Evolutionary conservation across 2,797 vertebrate genomes (phyloP).

Genomic region (Antennarius maculatus): DNA sequence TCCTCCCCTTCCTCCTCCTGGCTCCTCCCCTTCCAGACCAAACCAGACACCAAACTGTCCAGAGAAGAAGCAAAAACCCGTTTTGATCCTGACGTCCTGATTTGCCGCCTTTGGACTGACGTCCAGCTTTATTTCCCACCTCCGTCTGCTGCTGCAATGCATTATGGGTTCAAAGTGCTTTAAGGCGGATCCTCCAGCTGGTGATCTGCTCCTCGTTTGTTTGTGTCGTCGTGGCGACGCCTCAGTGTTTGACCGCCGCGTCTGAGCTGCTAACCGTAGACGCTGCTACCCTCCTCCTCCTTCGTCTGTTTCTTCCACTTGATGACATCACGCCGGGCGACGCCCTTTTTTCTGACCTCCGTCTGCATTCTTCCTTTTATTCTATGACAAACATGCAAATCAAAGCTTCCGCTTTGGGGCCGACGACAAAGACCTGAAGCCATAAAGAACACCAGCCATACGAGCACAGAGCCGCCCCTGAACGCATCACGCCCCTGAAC

Average conservation of each 20-base stretch:
- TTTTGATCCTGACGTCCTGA: neutral
- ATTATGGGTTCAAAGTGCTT: slow-evolving; percentile 82
- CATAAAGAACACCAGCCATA: slow-evolving; percentile 77
- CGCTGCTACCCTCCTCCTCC: slow-evolving; percentile 51
- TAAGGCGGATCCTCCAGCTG: slow-evolving; percentile 55
- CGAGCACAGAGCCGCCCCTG: neutral
- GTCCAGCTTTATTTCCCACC: slow-evolving; percentile 2
- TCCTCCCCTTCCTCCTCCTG: slow-evolving; percentile 29
- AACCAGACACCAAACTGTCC: slow-evolving; percentile 73
- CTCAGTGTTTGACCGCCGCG: slow-evolving; percentile 36
- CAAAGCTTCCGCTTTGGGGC: slow-evolving; percentile 51
- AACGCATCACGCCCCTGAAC: too few relatives aligned
- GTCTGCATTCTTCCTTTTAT: slow-evolving; percentile 55
- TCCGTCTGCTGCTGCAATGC: slow-evolving; percentile 55
- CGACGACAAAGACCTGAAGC: slow-evolving; percentile 51
- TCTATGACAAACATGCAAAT: slow-evolving; percentile 62
- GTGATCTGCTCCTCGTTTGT: slow-evolving; percentile 9
- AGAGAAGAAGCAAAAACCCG: slow-evolving; percentile 66
- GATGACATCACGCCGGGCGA: slow-evolving; percentile 5
- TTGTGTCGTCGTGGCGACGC: neutral
- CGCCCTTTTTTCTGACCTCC: slow-evolving; percentile 42
- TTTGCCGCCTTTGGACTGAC: neutral
- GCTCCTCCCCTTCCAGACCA: slow-evolving; percentile 53
- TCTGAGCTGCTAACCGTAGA: slow-evolving; percentile 59
- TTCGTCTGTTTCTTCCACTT: slow-evolving; percentile 49